Conservation (phyloP, 2,113 vertebrate genomes). For the Oreocharis arfaki region DNA sequence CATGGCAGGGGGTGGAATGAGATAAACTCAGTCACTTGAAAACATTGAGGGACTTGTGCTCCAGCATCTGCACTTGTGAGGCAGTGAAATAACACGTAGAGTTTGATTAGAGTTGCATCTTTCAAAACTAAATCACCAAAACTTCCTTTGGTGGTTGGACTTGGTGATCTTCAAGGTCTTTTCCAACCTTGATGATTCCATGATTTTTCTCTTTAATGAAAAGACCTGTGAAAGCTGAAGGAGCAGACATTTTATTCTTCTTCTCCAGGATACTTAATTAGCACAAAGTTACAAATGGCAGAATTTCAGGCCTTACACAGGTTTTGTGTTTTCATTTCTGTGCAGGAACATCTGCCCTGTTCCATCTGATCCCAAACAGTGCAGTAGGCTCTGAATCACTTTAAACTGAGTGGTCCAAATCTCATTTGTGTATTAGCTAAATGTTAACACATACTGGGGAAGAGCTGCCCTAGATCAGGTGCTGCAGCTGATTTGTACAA, state of each 20-base stretch:
- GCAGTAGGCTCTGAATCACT: not conserved
- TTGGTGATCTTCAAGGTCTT: not conserved
- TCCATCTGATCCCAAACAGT: not conserved
- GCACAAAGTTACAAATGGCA: not conserved
- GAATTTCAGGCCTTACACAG: not conserved
- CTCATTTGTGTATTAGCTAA: not conserved
- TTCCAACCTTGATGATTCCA: not conserved
- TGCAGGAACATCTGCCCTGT: not conserved
- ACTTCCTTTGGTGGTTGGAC: not conserved
- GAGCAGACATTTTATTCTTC: not conserved
- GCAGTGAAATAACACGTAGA: not conserved
- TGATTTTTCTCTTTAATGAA: not conserved
- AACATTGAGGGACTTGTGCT: not conserved
- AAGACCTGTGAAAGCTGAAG: not conserved
- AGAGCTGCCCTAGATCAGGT: not conserved
- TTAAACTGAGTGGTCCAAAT: not conserved
- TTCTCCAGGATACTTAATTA: not conserved
- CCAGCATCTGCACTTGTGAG: not conserved
- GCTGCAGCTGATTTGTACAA: not conserved
- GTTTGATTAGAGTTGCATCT: not conserved
- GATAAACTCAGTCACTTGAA: not conserved
- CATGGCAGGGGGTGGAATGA: not conserved
- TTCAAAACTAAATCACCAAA: not conserved
- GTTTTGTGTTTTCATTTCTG: not conserved
- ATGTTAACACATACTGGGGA: not conserved